A percentile compares a stretch with the other conserved stretches of the same genome.
These are phyloP conservation scores for Julus scanicus DNA, from an alignment of 2,888 invertebrate species.

Conservation along the genomic window DNA sequence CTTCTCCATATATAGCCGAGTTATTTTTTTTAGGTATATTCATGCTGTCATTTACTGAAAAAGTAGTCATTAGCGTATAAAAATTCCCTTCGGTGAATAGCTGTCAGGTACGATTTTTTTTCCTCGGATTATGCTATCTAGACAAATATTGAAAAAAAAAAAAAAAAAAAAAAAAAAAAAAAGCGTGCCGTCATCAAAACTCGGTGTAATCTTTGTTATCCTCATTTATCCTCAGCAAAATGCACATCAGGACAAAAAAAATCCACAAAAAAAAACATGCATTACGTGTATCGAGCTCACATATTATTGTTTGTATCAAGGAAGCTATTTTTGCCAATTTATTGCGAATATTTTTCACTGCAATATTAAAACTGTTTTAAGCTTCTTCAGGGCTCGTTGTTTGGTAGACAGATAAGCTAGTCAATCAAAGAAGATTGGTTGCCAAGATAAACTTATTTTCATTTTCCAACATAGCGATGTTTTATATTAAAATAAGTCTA, in stretches of 20 bases:
- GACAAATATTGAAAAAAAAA: not conserved
- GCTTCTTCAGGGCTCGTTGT: not conserved
- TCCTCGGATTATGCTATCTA: not conserved
- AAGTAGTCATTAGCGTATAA: constrained; percentile 10
- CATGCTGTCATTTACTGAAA: not conserved
- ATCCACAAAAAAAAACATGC: not conserved
- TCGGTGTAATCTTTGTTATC: not conserved
- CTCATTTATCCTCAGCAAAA: not conserved
- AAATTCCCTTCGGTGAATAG: constrained; percentile 15
- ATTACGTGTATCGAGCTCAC: not conserved
- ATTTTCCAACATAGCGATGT: not conserved
- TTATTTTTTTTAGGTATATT: not conserved
- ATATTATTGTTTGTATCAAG: not conserved
- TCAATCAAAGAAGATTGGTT: constrained; percentile 22
- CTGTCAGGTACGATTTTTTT: not conserved
- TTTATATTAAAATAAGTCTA: not conserved
- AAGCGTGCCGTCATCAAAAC: not conserved
- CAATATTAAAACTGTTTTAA: not conserved
- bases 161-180: not conserved
- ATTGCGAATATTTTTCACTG: not conserved
- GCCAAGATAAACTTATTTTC: not conserved
- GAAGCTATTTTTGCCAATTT: not conserved
- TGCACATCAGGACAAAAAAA: not conserved
- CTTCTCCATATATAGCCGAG: not conserved
- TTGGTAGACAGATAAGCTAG: not conserved